Percentiles rank a stretch among this genome's conserved stretches.
Evolutionary conservation across 2,797 vertebrate species (phyloP).

Genomic region (Mallotus villosus): DNA sequence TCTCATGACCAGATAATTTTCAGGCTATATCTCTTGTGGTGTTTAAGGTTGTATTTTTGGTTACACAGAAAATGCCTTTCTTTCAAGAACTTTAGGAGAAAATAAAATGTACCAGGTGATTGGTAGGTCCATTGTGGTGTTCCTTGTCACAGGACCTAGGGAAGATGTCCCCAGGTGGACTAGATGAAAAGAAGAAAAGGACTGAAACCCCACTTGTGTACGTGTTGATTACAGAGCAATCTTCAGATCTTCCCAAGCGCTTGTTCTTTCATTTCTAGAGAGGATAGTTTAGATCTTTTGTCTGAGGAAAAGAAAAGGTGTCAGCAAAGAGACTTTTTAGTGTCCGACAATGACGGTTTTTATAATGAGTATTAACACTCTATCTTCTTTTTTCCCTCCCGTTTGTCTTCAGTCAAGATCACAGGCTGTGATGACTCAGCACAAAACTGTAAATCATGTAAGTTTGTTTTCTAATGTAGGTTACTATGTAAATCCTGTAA

Average conservation of each 20-base stretch:
- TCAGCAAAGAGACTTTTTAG: conserved; percentile 58
- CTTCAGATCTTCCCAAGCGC: conserved; percentile 76
- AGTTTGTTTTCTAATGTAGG: conserved; percentile 29
- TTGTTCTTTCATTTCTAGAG: conserved; percentile 63
- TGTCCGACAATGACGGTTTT: conserved; percentile 63
- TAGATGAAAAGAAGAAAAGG: conserved; percentile 68
- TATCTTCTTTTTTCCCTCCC: conserved; percentile 22
- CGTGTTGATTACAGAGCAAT: conserved; percentile 76
- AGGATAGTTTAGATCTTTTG: conserved; percentile 64
- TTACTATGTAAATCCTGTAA: background rate
- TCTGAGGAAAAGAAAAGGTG: conserved; percentile 48
- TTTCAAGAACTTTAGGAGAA: conserved; percentile 63
- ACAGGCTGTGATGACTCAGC: conserved; percentile 34
- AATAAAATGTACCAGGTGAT: conserved; percentile 58
- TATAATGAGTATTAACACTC: conserved; percentile 46
- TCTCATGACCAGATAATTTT: conserved; percentile 49
- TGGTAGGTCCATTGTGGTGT: conserved; percentile 59
- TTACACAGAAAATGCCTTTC: conserved; percentile 55
- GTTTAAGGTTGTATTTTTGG: conserved; percentile 61
- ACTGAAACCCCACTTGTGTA: conserved; percentile 67
- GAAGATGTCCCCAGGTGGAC: conserved; percentile 68
- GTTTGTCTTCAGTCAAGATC: conserved; percentile 5
- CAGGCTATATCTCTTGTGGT: conserved; percentile 68
- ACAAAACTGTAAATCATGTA: conserved; percentile 53
- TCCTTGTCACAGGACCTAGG: conserved; percentile 57